Evolutionary conservation across 2,113 vertebrate species (phyloP).

Genomic region (Laticauda laticaudata): DNA sequence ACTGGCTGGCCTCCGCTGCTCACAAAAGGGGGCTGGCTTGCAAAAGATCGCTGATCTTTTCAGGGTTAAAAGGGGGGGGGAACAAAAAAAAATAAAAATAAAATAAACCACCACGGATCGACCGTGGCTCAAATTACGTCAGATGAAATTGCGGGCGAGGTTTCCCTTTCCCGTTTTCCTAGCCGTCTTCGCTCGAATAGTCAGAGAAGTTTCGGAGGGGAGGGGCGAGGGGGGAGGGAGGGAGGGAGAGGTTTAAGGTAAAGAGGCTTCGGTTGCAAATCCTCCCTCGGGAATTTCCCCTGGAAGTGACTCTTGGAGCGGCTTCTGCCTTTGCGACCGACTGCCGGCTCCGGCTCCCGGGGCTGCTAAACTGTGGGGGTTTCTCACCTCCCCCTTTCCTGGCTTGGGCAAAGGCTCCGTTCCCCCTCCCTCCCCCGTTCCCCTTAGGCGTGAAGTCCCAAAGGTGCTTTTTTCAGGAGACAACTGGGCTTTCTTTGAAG

Average conservation of each 20-base stretch:
- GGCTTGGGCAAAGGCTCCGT: background rate
- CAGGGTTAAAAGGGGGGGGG: background rate
- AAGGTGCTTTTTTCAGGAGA: no score
- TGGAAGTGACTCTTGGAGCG: background rate
- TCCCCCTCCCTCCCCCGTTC: background rate
- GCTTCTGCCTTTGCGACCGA: no score
- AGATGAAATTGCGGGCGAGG: background rate
- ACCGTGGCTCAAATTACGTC: background rate
- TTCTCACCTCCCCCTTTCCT: background rate
- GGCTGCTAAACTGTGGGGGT: background rate
- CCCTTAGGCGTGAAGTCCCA: background rate
- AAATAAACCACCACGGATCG: background rate
- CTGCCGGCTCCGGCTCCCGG: background rate
- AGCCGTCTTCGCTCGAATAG: no score
- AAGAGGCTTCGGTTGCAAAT: background rate
- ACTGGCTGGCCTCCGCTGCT: background rate
- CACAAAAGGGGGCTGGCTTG: background rate
- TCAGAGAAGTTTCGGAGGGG: no score
- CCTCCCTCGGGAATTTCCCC: background rate
- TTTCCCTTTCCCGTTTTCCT: background rate
- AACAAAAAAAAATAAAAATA: background rate
- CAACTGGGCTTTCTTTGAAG: no score
- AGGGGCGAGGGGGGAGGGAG: no score
- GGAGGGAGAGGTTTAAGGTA: no score
- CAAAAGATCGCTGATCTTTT: background rate